Base-by-base conservation (phyloP, 2,797 vertebrate species). In the Argyrosomus regius region DNA sequence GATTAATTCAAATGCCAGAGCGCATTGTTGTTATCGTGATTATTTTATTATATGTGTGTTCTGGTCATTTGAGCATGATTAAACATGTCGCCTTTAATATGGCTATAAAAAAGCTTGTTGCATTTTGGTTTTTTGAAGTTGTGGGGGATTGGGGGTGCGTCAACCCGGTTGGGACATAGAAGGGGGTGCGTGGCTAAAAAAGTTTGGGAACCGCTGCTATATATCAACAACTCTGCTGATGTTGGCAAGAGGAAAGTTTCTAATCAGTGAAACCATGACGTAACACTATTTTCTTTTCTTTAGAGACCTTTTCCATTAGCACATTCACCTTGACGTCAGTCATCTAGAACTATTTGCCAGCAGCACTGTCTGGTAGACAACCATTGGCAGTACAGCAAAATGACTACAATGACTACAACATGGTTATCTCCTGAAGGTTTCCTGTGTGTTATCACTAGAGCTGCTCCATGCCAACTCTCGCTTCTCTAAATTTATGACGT, bases 201-300 rank as follows among this genome's bases (percentile, higher is more conserved):
- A n/a, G n/a, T n/a, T n/a, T n/a, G n/a, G n/a, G n/a, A n/a, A n/a
- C n/a, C n/a, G n/a, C n/a, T n/a, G n/a, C n/a, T n/a, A n/a, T n/a
- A n/a, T 16, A 71, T 66, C 13, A 75, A 60, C 72, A 72, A 10
- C 2, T 16, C 11, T 67, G 35, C n/a, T 3, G n/a, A 0, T 1
- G 18, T 6, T 35, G 24, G 43, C 17, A 41, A 17, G 22, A 52
- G 72, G 35, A 52, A 54, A 2, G 49, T 59, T 75, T 72, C 54
- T 78, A 66, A 83, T 80, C 73, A 68, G 67, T 26, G 53, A 82
- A 78, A 76, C 49, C 3, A 26, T 72, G 61, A 68, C 0, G 14
- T 43, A 49, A 56, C 13, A 50, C 45, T 6, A 16, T 31, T 60
- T 63, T 58, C 5, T 46, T 72, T 76, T 57, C 41, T 74, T 75